A percentile compares a stretch with the other conserved stretches of the same genome.
Conservation (phyloP, 1,140 invertebrate species). For the Globodera ellingtonae region DNA sequence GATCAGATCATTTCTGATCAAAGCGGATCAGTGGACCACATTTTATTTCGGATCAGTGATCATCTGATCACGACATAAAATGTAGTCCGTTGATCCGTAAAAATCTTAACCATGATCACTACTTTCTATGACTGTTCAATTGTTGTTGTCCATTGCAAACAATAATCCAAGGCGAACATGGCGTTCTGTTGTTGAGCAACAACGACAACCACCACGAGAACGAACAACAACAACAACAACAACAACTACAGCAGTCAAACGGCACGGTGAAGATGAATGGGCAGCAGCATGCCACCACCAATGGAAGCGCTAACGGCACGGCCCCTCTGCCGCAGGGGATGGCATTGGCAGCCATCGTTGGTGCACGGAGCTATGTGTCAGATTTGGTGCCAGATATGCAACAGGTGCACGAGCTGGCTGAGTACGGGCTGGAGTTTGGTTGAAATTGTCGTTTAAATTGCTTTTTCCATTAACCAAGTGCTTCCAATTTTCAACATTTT, state of each 20-base stretch:
- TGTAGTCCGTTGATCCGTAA: too few relatives aligned
- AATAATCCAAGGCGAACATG: background rate
- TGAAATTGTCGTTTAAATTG: too few relatives aligned
- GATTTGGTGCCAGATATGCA: background rate
- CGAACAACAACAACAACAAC: background rate
- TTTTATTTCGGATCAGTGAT: too few relatives aligned
- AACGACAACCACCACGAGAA: background rate
- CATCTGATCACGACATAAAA: too few relatives aligned
- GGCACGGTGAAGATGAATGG: background rate
- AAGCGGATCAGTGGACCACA: too few relatives aligned
- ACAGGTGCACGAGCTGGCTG: background rate
- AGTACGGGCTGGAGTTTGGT: slow-evolving; percentile 13
- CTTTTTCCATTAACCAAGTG: too few relatives aligned
- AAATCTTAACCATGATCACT: too few relatives aligned
- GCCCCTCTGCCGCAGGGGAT: too few relatives aligned
- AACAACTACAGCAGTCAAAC: background rate
- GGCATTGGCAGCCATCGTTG: background rate
- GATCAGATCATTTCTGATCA: too few relatives aligned
- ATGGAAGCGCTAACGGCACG: background rate
- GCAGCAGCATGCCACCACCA: background rate
- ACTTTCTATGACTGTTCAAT: too few relatives aligned
- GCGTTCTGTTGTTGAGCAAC: background rate
- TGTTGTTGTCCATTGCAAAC: too few relatives aligned
- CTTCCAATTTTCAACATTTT: too few relatives aligned
- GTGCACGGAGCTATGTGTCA: background rate